Evolutionary conservation across 2,797 vertebrate genomes (phyloP).

Genomic region (Syngnathus rostellatus): DNA sequence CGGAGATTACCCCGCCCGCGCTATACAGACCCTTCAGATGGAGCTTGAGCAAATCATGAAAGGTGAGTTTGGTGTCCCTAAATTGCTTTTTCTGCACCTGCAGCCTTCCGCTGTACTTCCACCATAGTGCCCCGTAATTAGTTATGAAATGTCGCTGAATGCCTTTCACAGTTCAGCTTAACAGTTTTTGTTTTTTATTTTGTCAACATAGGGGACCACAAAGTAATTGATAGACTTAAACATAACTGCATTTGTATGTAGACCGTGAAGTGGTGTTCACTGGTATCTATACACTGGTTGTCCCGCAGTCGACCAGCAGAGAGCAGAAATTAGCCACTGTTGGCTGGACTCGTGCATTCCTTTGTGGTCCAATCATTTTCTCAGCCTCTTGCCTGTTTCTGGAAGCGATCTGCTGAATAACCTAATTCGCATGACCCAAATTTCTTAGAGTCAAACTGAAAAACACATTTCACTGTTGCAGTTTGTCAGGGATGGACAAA

Average conservation of each 20-base stretch:
- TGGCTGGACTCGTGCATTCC: constrained; percentile 44
- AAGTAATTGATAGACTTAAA: background rate
- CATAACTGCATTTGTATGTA: background rate
- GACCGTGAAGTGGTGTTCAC: no score
- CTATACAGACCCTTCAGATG: constrained; percentile 96
- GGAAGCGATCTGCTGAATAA: constrained; percentile 58
- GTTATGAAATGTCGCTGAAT: background rate
- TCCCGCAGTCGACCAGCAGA: constrained; percentile 53
- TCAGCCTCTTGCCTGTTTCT: constrained; percentile 39
- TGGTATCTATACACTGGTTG: background rate
- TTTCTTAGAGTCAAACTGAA: constrained; percentile 37
- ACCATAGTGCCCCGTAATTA: constrained; percentile 31
- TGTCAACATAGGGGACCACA: background rate
- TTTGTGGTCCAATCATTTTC: constrained; percentile 55
- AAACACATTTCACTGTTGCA: constrained; percentile 26
- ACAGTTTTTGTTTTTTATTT: background rate
- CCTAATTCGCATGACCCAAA: constrained; percentile 61
- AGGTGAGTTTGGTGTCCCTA: constrained; percentile 60
- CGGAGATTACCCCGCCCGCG: constrained; percentile 85
- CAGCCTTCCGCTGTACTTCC: background rate
- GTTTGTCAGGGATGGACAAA: constrained; percentile 25
- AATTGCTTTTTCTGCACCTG: background rate
- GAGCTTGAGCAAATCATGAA: constrained; percentile 99
- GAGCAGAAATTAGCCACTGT: constrained; percentile 45
- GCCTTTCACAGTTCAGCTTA: no score